Base-by-base conservation (phyloP, 2,888 invertebrate species). In the Amitus sp. region DNA sequence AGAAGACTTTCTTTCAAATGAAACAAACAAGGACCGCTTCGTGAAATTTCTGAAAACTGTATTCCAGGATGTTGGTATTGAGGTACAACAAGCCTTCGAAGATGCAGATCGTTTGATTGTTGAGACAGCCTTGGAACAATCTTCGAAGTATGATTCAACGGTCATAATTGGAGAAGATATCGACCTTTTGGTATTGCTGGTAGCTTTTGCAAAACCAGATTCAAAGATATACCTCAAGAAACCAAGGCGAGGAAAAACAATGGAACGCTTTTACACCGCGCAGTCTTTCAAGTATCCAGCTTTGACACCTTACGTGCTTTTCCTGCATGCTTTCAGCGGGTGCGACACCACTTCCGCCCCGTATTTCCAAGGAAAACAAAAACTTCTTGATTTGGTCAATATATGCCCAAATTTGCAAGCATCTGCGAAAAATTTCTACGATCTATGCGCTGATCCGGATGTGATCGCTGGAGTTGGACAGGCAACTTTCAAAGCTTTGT, bases 31-130 rank as follows among this genome's bases (percentile, higher is more conserved):
- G 61, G 62, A 62, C 9, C 65, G 51, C 53, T 19, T 74, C 52
- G 74, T 78, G 54, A 57, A 69, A 45, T 74, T 77, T 73, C 68
- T 79, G 5, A 10, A 13, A 1, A 1, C 13, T 10, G 18, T 23
- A 7, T 10, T 39, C 1, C 1, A 37, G 23, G 19, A 7, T 27
- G 12, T 15, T 28, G 46, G 23, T 10, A 28, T 13, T 13, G 9
- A 27, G 28, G 1, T 7, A 0, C 9, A 46, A 5, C 28, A 46
- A 20, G 46, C 28, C 12, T 19, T 27, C 10, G 23, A 46, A 13
- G 30, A 28, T 28, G 46, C 46, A 17, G 15, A 46, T 0, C 7
- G 2, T 46, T 13, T 46, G 6, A 46, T 46, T 10, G 30, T 46
- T 2, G 5, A 46, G 15, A 46, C 1, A 9, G 46, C 15, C 13